phyloP scores from a whole-genome alignment of 2,113 vertebrate genomes.

The Pristiophorus japonicus region DNA sequence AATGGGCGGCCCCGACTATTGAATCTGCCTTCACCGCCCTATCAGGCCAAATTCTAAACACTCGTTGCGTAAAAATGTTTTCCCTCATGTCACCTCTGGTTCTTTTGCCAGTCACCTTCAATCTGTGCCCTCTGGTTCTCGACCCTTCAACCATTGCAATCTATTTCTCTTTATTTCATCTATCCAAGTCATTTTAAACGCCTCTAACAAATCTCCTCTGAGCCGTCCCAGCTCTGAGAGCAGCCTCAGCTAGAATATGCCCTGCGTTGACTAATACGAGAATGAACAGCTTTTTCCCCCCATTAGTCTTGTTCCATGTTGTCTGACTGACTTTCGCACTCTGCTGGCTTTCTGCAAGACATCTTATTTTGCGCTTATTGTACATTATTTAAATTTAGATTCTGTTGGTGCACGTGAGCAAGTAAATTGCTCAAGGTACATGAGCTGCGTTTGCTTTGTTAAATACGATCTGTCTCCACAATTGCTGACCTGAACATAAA shows the following conservation, averaged over 20 bases:
- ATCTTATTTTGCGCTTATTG: constrained; percentile 1
- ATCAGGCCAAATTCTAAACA: not conserved
- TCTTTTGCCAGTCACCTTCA: not conserved
- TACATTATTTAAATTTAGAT: constrained; percentile 5
- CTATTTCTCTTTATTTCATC: not conserved
- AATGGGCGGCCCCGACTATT: too few relatives aligned
- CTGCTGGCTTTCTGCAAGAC: not conserved
- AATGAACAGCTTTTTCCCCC: not conserved
- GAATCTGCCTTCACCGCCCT: not conserved
- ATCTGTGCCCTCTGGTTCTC: not conserved
- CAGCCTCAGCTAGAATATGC: not conserved
- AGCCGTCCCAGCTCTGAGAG: not conserved
- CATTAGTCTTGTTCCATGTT: not conserved
- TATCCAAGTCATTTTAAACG: not conserved
- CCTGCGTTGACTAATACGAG: not conserved
- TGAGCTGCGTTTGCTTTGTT: not conserved
- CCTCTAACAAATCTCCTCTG: not conserved
- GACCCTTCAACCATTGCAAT: not conserved
- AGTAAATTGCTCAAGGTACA: not conserved
- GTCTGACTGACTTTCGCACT: not conserved
- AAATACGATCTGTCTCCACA: not conserved
- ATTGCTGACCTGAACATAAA: not conserved
- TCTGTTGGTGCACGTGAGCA: not conserved
- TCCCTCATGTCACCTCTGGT: not conserved
- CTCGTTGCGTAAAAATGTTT: not conserved